Conservation (phyloP, 1,140 invertebrate species). For the Drosophila littoralis region DNA sequence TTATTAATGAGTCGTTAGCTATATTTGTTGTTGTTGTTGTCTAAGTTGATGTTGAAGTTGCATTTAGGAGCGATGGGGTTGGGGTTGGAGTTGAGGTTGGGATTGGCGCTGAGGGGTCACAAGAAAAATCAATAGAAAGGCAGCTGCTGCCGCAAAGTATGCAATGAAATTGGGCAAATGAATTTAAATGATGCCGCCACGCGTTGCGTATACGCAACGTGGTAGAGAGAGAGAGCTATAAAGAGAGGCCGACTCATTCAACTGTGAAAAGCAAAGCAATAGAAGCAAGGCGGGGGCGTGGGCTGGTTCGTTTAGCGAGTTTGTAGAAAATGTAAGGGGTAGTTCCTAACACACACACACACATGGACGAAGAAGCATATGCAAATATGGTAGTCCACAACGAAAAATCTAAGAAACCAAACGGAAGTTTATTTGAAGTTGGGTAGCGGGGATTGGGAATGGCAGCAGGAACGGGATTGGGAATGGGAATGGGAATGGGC, state of each 20-base stretch:
- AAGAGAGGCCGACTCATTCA: constrained; percentile 16
- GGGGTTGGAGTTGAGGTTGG: too few species aligned
- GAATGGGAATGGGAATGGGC: background rate
- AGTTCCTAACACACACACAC: background rate
- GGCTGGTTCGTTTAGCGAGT: background rate
- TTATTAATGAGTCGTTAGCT: constrained; percentile 57
- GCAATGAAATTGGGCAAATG: constrained; percentile 59
- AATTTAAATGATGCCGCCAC: constrained; percentile 48
- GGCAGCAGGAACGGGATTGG: too few species aligned
- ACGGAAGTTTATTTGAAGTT: constrained; percentile 55
- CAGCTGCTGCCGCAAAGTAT: constrained; percentile 52
- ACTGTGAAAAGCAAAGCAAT: constrained; percentile 26
- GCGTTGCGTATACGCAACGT: constrained; percentile 50
- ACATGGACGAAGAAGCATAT: constrained; percentile 24
- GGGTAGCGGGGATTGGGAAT: background rate
- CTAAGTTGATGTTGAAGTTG: constrained; percentile 25
- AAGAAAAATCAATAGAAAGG: constrained; percentile 40
- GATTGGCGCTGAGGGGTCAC: too few species aligned
- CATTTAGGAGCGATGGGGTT: constrained; percentile 9
- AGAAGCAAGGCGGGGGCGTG: background rate
- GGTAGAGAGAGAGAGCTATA: background rate
- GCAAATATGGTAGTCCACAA: constrained; percentile 34
- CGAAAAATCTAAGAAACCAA: constrained; percentile 49
- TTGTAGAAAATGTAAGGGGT: background rate
- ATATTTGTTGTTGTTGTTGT: constrained; percentile 7